Evolutionary conservation across 1,140 invertebrate species (phyloP).

Genomic region (Drosophila sturtevanti): DNA sequence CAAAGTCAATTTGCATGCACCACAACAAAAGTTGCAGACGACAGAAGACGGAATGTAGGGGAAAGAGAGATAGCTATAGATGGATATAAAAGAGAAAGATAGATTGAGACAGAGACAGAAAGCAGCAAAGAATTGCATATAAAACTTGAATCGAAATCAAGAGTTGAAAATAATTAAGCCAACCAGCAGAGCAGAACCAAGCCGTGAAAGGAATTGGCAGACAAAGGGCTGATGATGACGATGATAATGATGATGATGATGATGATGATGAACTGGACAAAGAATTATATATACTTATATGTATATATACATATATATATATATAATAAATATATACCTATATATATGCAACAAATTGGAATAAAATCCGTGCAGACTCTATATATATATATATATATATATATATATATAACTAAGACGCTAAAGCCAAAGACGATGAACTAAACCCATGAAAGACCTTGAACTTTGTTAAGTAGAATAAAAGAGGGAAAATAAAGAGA

Average conservation of each 20-base stretch:
- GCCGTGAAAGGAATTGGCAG: conserved; percentile 31
- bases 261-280: conserved; percentile 17
- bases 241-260: background rate
- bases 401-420: conserved; percentile 7
- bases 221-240: conserved; percentile 46
- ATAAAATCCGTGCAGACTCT: conserved; percentile 49
- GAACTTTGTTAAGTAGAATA: conserved; percentile 58
- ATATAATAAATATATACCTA: background rate
- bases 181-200: conserved; percentile 65
- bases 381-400: background rate
- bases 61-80: background rate
- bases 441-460: conserved; percentile 52
- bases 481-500: background rate
- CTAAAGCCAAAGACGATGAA: conserved; percentile 33
- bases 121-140: conserved; percentile 31
- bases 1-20: conserved; percentile 67
- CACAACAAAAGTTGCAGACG: conserved; percentile 41
- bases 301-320: background rate
- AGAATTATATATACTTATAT: conserved; percentile 26
- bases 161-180: conserved; percentile 68
- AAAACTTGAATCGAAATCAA: conserved; percentile 50
- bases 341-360: conserved; percentile 35
- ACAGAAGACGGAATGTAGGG: conserved; percentile 31
- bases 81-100: conserved; percentile 19
- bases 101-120: background rate